Evolutionary conservation across 2,888 invertebrate genomes (phyloP).

Genomic region (Phortica magna): DNA sequence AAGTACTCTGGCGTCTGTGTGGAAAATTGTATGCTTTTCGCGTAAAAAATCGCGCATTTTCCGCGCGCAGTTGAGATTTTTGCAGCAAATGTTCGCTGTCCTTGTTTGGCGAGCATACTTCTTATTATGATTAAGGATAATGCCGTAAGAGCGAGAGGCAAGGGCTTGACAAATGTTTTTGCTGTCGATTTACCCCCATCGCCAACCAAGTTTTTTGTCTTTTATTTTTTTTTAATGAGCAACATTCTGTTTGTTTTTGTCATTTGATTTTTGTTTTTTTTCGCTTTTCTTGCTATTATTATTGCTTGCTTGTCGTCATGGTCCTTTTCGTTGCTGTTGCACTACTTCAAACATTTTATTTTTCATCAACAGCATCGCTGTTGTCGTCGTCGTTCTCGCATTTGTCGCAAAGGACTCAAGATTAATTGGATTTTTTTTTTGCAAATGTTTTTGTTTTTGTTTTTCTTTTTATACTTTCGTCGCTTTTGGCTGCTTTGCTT

Average conservation of each 20-base stretch:
- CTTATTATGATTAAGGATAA: slow-evolving; percentile 73
- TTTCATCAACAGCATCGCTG: not conserved
- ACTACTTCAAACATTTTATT: slow-evolving; percentile 20
- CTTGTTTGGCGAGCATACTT: slow-evolving; percentile 71
- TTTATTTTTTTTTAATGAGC: slow-evolving; percentile 39
- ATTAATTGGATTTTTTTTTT: slow-evolving; percentile 65
- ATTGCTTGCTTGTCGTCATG: slow-evolving; percentile 46
- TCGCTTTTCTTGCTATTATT: slow-evolving; percentile 56
- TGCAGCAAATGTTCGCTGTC: slow-evolving; percentile 58
- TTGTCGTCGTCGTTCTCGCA: not conserved
- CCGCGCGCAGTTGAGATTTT: slow-evolving; percentile 28
- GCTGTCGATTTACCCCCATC: not conserved
- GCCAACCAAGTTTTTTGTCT: not conserved
- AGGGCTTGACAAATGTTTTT: not conserved
- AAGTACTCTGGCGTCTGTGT: not conserved
- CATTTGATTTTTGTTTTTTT: slow-evolving; percentile 55
- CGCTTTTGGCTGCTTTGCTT: slow-evolving; percentile 15
- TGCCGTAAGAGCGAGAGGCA: slow-evolving; percentile 43
- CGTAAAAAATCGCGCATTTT: slow-evolving; percentile 42
- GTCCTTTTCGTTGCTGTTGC: slow-evolving; percentile 28
- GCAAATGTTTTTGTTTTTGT: slow-evolving; percentile 42
- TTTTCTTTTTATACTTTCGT: slow-evolving; percentile 46
- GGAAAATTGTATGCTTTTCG: slow-evolving; percentile 47
- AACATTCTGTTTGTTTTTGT: slow-evolving; percentile 40
- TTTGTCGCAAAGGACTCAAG: slow-evolving; percentile 57